Evolutionary conservation across 2,888 invertebrate genomes (phyloP), one percentile per base, ranked within the genome.

Genomic region (Dyspetes luteomarginatus): DNA sequence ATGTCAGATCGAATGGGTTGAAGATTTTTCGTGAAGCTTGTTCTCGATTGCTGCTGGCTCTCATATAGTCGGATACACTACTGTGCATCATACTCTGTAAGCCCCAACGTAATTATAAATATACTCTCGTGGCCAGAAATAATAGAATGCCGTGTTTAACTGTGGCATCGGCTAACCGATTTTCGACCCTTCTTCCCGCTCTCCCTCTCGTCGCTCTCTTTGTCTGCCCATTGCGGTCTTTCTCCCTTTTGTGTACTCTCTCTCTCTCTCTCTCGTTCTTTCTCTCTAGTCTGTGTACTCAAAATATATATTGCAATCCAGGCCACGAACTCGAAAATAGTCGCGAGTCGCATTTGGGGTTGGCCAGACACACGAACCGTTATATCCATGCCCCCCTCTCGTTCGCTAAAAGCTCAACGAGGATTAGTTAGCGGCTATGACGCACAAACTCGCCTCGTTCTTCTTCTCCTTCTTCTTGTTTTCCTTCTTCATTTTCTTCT

Each of bases 251-350:
- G 67, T 41, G 28, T 43, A 30, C 69, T 73, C 68, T 36, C 12
- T 36, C 41, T 30, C 22, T 73, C 65, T 60, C 24, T 73, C 78
- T 60, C 60, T 56, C 43, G 41, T 62, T 56, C 28, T 58, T 41
- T 24, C 41, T 28, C 60, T 73, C 68, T 73, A 68, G 68, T 52
- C 41, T 71, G n/a, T n/a, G 69, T 67, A 82, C 68, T 78, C 79
- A 65, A 79, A 56, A 56, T 69, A 69, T 85, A 85, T 87, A 87
- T 84, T 85, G 72, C 82, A 78, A 85, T 86, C 82, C 87, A 89
- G 88, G 89, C 86, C 89, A 86, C 76, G 75, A 62, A 78, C 83
- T 82, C 87, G 85, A 88, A 89, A 89, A 89, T 89, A 89, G 89
- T 87, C 85, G 74, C 68, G 80, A 76, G 78, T 78, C 55, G 84